Conservation (phyloP, 53 echinoderm and acorn worm species). For the Hippasteria phrygiana region DNA sequence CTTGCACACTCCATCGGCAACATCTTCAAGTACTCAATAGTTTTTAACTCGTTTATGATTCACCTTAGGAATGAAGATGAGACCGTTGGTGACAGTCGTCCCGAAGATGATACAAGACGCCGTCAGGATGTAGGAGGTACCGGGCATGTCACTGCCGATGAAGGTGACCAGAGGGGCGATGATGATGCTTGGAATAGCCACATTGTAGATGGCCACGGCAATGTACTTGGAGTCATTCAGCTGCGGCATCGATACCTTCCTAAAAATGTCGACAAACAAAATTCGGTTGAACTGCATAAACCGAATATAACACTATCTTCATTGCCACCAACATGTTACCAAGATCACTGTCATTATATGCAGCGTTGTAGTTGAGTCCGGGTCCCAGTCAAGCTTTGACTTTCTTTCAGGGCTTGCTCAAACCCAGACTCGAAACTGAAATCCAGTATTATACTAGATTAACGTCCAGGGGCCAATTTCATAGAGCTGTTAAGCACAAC, state of each 20-base stretch:
- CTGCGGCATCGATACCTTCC: constrained; percentile 72
- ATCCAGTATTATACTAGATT: no score
- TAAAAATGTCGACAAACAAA: neutral
- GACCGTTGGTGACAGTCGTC: constrained; percentile 63
- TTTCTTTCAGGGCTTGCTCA: no score
- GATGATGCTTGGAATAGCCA: constrained; percentile 65
- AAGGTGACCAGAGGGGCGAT: constrained; percentile 63
- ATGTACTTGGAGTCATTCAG: constrained; percentile 76
- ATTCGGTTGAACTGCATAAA: neutral
- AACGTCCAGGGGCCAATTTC: no score
- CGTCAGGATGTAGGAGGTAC: constrained; percentile 43
- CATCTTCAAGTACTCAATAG: neutral
- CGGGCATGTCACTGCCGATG: constrained; percentile 47
- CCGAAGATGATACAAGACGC: constrained; percentile 66
- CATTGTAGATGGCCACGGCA: constrained; percentile 74
- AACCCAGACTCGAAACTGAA: no score
- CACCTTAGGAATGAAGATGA: constrained; percentile 73
- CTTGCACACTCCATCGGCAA: neutral
- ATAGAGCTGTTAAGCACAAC: no score
- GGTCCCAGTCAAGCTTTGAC: no score
- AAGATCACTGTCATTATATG: no score
- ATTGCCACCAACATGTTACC: no score
- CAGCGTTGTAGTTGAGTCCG: no score
- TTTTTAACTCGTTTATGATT: neutral
- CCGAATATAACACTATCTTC: no score